Evolutionary conservation across 2,113 vertebrate genomes (phyloP), one percentile per base, ranked within the genome.

Genomic region (Hemiscyllium ocellatum): DNA sequence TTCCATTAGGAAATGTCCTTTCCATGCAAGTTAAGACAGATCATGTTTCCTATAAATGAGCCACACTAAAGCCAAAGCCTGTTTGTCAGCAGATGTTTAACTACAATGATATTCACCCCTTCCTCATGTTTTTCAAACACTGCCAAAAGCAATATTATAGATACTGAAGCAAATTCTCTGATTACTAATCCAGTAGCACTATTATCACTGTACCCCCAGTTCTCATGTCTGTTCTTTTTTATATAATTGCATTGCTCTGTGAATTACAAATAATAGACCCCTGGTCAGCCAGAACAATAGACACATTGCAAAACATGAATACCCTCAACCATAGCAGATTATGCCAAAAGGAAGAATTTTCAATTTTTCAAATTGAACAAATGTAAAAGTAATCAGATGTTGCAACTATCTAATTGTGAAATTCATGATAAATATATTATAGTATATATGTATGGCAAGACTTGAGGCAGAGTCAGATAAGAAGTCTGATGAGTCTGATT

Each of bases 41-140:
- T 98, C 96, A 97, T 96, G 97, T 98, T 98, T 98, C 97, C 96
- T 96, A 96, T 96, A 94, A 96, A 96, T 97, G 95, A 96, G 97
- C 96, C 97, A 96, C 97, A 97, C 96, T 97, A 97, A 97, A 97
- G 96, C 97, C 96, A 98, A 97, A 98, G 97, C 96, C 97, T 97
- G 96, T 96, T 98, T 98, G 97, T 98, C 98, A 98, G 97, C 97
- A 98, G 98, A 98, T 97, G 97, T 98, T 98, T 97, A 97, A 96
- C 87, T 97, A 97, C 97, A 97, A 96, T 96, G 96, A 97, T 97
- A 98, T 98, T 97, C 97, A 97, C 97, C 97, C 96, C 96, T 97
- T 96, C 96, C 96, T 98, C 96, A 72, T 95, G 24, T 72, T 95
- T 95, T 72, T 95, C 68, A 95, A 95, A 33, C 94, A 76, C 4